Conservation (phyloP, 2,888 invertebrate species). For the Pseudococcus jackbeardsleyi region DNA sequence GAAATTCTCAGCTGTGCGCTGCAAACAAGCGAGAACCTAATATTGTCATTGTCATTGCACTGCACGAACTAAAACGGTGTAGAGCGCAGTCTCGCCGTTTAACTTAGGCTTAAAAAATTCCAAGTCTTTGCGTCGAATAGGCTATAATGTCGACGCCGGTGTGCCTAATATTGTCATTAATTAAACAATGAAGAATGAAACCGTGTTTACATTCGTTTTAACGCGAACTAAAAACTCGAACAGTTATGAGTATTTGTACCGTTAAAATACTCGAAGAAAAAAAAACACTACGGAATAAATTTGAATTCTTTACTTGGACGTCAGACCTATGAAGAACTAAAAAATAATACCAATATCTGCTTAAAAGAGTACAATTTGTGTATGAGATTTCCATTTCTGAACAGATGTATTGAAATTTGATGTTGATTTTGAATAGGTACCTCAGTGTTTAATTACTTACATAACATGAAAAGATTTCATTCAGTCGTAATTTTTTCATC, state of each 20-base stretch:
- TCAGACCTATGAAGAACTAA: too few relatives aligned
- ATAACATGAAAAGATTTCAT: neutral
- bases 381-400: neutral
- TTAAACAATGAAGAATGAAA: conserved; percentile 41
- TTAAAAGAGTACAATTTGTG: neutral
- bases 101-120: conserved; percentile 49
- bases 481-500: neutral
- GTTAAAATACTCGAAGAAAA: neutral
- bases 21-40: neutral
- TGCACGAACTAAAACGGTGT: conserved; percentile 18
- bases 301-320: neutral
- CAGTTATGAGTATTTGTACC: conserved; percentile 19
- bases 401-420: neutral
- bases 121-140: conserved; percentile 14
- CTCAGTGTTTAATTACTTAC: neutral
- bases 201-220: conserved; percentile 36
- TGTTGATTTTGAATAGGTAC: neutral
- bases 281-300: neutral
- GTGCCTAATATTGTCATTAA: conserved; percentile 55
- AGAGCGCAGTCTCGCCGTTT: conserved; percentile 18
- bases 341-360: neutral
- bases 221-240: conserved; percentile 4
- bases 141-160: conserved; percentile 11
- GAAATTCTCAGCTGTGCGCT: conserved; percentile 16
- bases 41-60: conserved; percentile 18